Conservation (phyloP, 1,140 invertebrate species). For the Zophobas atratus region DNA sequence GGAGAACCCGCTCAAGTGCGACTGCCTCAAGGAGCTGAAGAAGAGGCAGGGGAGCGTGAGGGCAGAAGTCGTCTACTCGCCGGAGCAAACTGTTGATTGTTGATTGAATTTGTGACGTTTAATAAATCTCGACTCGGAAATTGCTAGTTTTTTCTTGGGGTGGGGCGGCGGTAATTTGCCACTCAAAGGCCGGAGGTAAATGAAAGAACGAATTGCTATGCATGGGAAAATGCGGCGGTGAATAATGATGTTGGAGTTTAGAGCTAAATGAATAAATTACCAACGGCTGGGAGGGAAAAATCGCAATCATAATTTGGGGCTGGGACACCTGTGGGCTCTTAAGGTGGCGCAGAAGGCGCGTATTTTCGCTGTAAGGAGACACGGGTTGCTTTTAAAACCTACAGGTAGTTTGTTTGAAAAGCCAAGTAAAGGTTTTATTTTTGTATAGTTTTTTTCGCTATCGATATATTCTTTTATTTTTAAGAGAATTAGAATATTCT, state of each 20-base stretch:
- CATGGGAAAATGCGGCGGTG: conserved; percentile 18
- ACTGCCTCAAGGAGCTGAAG: conserved; percentile 53
- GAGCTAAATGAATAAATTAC: conserved; percentile 16
- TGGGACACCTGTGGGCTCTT: conserved; percentile 7
- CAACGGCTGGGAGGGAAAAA: conserved; percentile 7
- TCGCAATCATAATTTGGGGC: conserved; percentile 25
- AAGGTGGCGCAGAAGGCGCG: neutral
- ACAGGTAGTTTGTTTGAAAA: neutral
- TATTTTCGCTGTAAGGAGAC: no score
- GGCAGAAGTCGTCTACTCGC: conserved; percentile 42
- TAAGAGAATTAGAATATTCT: no score
- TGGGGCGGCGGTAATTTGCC: neutral
- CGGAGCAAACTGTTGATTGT: conserved; percentile 38
- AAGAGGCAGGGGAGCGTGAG: conserved; percentile 48
- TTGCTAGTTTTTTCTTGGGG: conserved; percentile 4
- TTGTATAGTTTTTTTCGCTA: no score
- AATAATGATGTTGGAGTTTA: conserved; percentile 17
- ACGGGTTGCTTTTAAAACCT: no score
- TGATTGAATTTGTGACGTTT: conserved; percentile 47
- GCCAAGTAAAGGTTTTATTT: neutral
- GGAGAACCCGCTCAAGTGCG: conserved; percentile 54
- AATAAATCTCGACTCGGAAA: conserved; percentile 20
- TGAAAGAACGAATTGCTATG: conserved; percentile 37
- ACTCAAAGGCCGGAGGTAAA: conserved; percentile 26
- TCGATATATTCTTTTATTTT: no score